A percentile compares a stretch with the other conserved stretches of the same genome.
Evolutionary conservation across 2,888 invertebrate species (phyloP).

Genomic region (Drosophila subsilvestris): DNA sequence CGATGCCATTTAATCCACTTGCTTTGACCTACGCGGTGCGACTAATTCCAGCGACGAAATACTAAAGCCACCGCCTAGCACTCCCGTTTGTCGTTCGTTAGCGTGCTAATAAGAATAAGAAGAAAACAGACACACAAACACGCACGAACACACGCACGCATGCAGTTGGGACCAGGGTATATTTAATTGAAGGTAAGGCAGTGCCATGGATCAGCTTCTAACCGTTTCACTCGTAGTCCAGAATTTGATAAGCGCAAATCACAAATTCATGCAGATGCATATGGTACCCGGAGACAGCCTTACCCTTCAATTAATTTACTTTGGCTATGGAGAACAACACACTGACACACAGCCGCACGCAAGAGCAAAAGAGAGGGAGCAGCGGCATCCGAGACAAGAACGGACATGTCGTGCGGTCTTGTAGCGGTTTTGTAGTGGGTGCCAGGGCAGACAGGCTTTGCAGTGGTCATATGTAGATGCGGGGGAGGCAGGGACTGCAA

Average conservation of each 20-base stretch:
- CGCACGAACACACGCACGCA: conserved; percentile 6
- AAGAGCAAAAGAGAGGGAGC: background rate
- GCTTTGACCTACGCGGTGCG: conserved; percentile 75
- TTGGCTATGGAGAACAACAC: conserved; percentile 7
- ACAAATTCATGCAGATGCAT: background rate
- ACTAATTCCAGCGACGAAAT: conserved; percentile 67
- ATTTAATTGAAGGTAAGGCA: background rate
- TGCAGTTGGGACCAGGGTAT: background rate
- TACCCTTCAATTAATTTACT: background rate
- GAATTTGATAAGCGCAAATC: background rate
- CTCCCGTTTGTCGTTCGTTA: conserved; percentile 45
- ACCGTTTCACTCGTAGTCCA: too few relatives aligned
- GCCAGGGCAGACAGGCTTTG: conserved; percentile 5
- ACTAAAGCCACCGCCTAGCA: conserved; percentile 55
- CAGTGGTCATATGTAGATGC: background rate
- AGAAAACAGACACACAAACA: conserved; percentile 12
- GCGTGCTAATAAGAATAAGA: conserved; percentile 49
- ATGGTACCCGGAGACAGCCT: background rate
- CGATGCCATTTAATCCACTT: conserved; percentile 72
- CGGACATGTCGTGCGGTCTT: conserved; percentile 59
- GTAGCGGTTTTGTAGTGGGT: conserved; percentile 49
- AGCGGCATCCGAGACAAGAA: conserved; percentile 30
- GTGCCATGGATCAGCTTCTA: too few relatives aligned
- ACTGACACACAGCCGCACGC: conserved; percentile 5
- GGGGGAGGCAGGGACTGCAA: conserved; percentile 13